Evolutionary conservation across 2,113 vertebrate species (phyloP).

Genomic region (Indri indri): DNA sequence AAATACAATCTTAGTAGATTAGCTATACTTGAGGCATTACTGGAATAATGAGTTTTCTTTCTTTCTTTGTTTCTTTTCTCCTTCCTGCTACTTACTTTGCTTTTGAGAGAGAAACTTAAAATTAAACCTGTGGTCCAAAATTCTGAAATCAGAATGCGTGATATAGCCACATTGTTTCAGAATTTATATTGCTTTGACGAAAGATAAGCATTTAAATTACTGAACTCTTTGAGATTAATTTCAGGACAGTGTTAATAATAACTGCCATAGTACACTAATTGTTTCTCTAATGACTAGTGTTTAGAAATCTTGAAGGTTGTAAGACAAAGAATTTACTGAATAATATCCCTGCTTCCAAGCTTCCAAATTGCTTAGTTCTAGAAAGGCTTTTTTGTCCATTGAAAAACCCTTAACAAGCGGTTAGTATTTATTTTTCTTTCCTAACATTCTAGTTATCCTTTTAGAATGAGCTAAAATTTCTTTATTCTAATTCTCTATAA

Average conservation of each 20-base stretch:
- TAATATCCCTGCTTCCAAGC: neutral
- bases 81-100: neutral
- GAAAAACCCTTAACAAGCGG: neutral
- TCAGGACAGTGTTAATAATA: slow-evolving; percentile 9
- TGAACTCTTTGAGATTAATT: neutral
- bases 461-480: neutral
- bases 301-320: neutral
- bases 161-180: neutral
- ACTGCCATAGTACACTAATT: neutral
- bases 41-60: neutral
- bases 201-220: neutral
- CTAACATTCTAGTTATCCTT: neutral
- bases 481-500: neutral
- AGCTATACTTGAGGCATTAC: neutral
- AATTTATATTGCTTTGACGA: neutral
- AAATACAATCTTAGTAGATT: neutral
- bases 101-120: slow-evolving; percentile 21
- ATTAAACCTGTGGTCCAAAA: neutral
- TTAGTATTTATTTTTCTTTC: slow-evolving; percentile 26
- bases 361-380: slow-evolving; percentile 6
- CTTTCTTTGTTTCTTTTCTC: neutral
- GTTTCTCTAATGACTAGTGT: neutral
- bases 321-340: neutral
- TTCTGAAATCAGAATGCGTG: slow-evolving; percentile 10
- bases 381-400: neutral